Conservation (phyloP, 2,797 vertebrate genomes). For the Megaceryle alcyon region DNA sequence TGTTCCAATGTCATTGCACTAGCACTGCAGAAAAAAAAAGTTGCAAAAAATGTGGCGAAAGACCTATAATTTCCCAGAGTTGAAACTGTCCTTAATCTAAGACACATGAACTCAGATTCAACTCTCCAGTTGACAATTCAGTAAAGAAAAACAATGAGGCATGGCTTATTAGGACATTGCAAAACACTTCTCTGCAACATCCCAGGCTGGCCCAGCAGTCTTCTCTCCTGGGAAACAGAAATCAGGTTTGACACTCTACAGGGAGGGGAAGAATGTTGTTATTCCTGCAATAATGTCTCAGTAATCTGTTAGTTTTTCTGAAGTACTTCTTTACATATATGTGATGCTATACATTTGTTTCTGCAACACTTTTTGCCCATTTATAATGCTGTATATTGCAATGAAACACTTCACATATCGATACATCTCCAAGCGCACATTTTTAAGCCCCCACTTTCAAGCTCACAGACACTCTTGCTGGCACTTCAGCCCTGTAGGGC, state of each 20-base stretch:
- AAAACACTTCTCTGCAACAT: slow-evolving; percentile 38
- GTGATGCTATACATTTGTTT: not conserved
- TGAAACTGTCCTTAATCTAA: slow-evolving; percentile 43
- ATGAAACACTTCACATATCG: not conserved
- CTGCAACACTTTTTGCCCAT: not conserved
- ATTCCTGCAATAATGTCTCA: not conserved
- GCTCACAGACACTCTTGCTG: not conserved
- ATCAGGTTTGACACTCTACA: not conserved
- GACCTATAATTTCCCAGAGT: slow-evolving; percentile 5
- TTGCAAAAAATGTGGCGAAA: slow-evolving; percentile 48
- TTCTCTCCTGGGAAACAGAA: not conserved
- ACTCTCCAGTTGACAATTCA: slow-evolving; percentile 21
- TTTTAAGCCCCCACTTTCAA: not conserved
- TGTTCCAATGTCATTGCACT: slow-evolving; percentile 11
- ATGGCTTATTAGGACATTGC: not conserved
- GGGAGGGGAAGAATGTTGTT: not conserved
- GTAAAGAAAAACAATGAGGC: slow-evolving; percentile 23
- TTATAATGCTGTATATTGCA: not conserved
- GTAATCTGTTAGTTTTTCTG: not conserved
- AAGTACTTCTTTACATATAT: not conserved
- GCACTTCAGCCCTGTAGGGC: not conserved
- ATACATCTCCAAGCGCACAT: not conserved
- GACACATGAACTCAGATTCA: slow-evolving; percentile 55
- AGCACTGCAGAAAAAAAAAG: not conserved
- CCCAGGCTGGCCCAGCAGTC: not conserved